These are phyloP conservation scores for Gouania willdenowi DNA, from an alignment of 2,797 vertebrate species.

Conservation along the genomic window DNA sequence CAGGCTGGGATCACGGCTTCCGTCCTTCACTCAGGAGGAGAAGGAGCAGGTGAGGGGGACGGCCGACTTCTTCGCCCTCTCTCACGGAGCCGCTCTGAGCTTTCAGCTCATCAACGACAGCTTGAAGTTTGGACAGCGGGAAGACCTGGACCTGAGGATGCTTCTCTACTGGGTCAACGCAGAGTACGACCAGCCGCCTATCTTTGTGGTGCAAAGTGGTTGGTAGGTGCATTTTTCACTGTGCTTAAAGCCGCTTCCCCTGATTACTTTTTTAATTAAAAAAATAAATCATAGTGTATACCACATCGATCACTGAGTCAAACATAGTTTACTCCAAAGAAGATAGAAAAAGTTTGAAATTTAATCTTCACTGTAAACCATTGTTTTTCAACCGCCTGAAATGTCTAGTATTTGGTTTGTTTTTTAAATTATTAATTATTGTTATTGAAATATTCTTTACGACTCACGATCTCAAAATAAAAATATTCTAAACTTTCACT, in stretches of 20 bases:
- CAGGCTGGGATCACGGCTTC: slow-evolving; percentile 82
- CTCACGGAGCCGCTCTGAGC: slow-evolving; percentile 89
- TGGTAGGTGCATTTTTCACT: slow-evolving; percentile 68
- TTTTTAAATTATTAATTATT: too few species aligned
- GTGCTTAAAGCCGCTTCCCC: not conserved
- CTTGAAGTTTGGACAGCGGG: slow-evolving; percentile 87
- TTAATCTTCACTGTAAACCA: too few species aligned
- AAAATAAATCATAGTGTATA: too few species aligned
- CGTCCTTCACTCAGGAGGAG: slow-evolving; percentile 83
- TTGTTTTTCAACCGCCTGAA: too few species aligned
- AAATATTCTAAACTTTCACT: too few species aligned
- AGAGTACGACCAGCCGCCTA: slow-evolving; percentile 87
- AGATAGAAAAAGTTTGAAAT: too few species aligned
- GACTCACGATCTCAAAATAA: too few species aligned
- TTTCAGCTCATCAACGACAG: slow-evolving; percentile 89
- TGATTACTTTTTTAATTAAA: too few species aligned
- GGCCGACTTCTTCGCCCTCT: slow-evolving; percentile 95
- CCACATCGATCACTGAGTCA: too few species aligned
- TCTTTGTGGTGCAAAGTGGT: slow-evolving; percentile 94
- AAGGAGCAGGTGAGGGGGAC: slow-evolving; percentile 77
- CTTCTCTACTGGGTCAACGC: slow-evolving; percentile 90
- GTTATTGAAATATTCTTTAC: too few species aligned
- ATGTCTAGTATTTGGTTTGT: too few species aligned
- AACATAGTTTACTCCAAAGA: too few species aligned
- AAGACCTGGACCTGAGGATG: slow-evolving; percentile 88